Percentiles rank a stretch among this genome's conserved stretches.
phyloP scores from a whole-genome alignment of 2,113 vertebrate species.

The Okapia johnstoni region DNA sequence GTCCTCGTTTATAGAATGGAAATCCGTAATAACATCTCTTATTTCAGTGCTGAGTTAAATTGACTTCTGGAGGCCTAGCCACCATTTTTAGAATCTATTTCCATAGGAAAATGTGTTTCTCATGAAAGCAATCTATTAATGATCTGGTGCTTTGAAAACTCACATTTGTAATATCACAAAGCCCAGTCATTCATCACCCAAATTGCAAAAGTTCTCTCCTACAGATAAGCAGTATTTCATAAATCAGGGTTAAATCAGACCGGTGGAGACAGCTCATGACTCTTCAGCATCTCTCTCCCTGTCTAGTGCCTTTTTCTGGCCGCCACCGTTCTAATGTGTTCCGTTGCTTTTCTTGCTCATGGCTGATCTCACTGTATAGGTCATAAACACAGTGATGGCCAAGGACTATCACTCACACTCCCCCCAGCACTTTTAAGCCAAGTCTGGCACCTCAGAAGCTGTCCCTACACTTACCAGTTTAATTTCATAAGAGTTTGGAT shows the following conservation, averaged over 20 bases:
- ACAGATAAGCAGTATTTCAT: conserved; percentile 55
- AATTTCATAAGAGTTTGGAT: not conserved
- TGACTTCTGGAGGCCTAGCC: not conserved
- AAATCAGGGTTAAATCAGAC: conserved; percentile 49
- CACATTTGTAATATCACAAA: conserved; percentile 46
- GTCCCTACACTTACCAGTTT: not conserved
- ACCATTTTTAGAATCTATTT: conserved; percentile 10
- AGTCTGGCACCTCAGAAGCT: not conserved
- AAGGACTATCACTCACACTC: not conserved
- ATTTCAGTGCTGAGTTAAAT: not conserved
- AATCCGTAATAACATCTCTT: not conserved
- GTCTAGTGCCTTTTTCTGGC: not conserved
- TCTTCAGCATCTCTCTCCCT: conserved; percentile 2
- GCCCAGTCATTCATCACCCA: conserved; percentile 39
- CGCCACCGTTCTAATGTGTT: not conserved
- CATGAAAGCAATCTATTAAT: conserved; percentile 58
- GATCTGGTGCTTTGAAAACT: conserved; percentile 17
- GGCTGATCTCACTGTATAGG: not conserved
- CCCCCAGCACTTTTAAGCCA: not conserved
- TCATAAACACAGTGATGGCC: not conserved
- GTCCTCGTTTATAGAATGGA: not conserved
- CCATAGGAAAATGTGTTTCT: conserved; percentile 14
- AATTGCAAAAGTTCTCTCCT: conserved; percentile 19
- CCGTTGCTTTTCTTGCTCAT: not conserved
- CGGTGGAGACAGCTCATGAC: not conserved